Conservation (phyloP, 1,140 invertebrate genomes). For the Samia ricini region DNA sequence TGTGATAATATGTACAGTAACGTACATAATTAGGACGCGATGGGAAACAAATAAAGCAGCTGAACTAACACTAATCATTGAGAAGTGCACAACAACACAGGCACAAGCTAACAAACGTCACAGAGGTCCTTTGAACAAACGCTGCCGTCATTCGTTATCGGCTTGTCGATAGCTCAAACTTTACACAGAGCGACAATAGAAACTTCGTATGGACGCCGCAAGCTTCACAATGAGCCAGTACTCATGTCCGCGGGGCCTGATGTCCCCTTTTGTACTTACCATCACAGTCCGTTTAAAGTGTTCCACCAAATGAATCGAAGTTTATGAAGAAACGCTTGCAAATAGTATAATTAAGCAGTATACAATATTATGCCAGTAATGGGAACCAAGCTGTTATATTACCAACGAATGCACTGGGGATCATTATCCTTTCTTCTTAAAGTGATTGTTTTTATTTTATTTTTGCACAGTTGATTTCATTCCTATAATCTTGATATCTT, state of each 20-base stretch:
- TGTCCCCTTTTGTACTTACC: not conserved
- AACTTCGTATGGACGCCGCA: slow-evolving; percentile 5
- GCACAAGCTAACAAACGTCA: not conserved
- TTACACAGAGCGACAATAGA: slow-evolving; percentile 7
- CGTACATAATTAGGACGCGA: not conserved
- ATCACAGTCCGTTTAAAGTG: not conserved
- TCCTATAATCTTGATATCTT: too few relatives aligned
- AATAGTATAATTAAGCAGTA: not conserved
- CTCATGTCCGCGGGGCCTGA: slow-evolving; percentile 2
- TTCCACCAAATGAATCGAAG: not conserved
- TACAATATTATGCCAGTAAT: not conserved
- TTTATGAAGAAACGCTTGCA: not conserved
- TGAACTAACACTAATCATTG: slow-evolving; percentile 4
- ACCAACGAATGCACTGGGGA: not conserved
- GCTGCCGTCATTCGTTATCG: slow-evolving; percentile 4
- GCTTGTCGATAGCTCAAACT: slow-evolving; percentile 8
- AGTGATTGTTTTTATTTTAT: not conserved
- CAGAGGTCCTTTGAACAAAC: slow-evolving; percentile 8
- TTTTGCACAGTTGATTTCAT: too few relatives aligned
- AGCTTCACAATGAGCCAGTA: slow-evolving; percentile 2
- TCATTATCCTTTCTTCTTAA: not conserved
- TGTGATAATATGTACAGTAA: too few relatives aligned
- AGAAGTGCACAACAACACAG: slow-evolving; percentile 1
- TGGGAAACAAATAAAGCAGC: not conserved
- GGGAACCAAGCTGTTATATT: not conserved